Conservation (phyloP, 2,113 vertebrate species). For the Misgurnus mizolepis region DNA sequence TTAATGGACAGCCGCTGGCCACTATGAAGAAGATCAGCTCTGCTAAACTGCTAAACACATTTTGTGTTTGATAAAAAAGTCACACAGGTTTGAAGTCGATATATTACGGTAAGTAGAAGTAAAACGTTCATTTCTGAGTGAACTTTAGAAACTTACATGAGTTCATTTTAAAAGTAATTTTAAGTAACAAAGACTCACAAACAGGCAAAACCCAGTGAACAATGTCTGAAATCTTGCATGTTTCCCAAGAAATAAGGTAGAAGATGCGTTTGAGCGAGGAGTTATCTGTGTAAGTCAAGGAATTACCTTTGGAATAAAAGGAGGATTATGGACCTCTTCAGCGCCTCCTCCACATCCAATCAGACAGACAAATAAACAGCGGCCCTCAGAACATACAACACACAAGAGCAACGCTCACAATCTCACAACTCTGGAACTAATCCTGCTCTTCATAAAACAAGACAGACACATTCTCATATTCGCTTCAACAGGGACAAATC, state of each 20-base stretch:
- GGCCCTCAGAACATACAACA: conserved; percentile 55
- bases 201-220: not conserved
- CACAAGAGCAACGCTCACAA: conserved; percentile 61
- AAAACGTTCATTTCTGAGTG: too few species aligned
- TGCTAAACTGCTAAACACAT: too few species aligned
- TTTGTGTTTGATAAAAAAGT: too few species aligned
- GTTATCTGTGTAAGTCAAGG: conserved; percentile 72
- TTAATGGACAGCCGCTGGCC: too few species aligned
- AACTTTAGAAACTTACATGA: too few species aligned
- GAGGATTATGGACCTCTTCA: conserved; percentile 75
- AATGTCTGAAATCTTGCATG: not conserved
- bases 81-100: too few species aligned
- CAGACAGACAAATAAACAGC: conserved; percentile 74
- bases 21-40: too few species aligned
- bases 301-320: conserved; percentile 76
- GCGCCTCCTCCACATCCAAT: conserved; percentile 60
- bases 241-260: conserved; percentile 65
- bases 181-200: not conserved
- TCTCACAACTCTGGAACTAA: conserved; percentile 61
- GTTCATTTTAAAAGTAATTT: not conserved
- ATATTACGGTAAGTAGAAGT: too few species aligned
- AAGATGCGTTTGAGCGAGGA: conserved; percentile 68
- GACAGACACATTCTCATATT: not conserved
- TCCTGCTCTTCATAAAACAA: conserved; percentile 34
- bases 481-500: not conserved